Conservation (phyloP, 30 jellyfish, hydroid and myxozoan genomes). For the Aurelia sp. region DNA sequence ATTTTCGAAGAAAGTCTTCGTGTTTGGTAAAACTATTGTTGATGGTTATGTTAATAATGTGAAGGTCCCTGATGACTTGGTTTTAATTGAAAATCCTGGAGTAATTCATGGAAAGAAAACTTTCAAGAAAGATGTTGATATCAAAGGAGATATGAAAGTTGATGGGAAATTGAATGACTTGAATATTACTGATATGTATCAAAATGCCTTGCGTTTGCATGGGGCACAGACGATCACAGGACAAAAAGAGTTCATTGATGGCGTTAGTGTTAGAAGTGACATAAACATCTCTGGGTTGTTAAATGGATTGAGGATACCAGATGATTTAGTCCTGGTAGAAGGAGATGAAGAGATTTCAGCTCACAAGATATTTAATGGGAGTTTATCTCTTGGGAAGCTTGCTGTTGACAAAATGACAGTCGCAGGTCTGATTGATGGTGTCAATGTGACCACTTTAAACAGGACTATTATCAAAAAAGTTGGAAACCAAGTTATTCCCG, state of each 20-base stretch:
- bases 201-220: conserved; percentile 43
- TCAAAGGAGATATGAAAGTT: conserved; percentile 35
- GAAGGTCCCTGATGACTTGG: conserved; percentile 54
- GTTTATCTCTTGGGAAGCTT: not conserved
- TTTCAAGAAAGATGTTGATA: conserved; percentile 39
- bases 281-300: conserved; percentile 38
- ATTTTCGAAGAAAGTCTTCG: conserved; percentile 8
- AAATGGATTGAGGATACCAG: conserved; percentile 51
- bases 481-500: conserved; percentile 86
- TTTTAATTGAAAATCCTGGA: conserved; percentile 28
- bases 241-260: conserved; percentile 19
- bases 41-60: conserved; percentile 64
- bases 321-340: conserved; percentile 58
- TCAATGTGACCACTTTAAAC: conserved; percentile 72
- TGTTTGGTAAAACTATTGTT: conserved; percentile 10
- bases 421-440: conserved; percentile 77
- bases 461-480: conserved; percentile 52
- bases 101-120: conserved; percentile 72
- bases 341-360: conserved; percentile 65
- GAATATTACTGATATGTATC: conserved; percentile 55
- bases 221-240: conserved; percentile 78
- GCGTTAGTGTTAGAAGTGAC: conserved; percentile 5
- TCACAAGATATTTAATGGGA: conserved; percentile 56
- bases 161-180: conserved; percentile 48
- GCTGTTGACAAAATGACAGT: conserved; percentile 62